phyloP scores from a whole-genome alignment of 2,888 invertebrate species.

The Ornithoptera priamus region DNA sequence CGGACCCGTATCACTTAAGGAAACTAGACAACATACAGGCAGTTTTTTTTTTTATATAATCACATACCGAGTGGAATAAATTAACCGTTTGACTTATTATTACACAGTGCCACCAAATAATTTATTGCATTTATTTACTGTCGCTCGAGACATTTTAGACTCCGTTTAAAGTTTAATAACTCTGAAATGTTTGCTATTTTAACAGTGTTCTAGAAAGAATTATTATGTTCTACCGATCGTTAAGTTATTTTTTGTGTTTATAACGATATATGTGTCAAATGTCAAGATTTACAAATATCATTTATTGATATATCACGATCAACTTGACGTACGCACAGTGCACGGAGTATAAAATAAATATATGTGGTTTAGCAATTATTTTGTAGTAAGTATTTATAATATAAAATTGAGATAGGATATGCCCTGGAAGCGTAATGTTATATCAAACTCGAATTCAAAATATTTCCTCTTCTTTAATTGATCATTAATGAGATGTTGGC shows the following conservation, averaged over 20 bases:
- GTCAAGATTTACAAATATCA: neutral
- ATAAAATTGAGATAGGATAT: too few species aligned
- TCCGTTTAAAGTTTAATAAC: neutral
- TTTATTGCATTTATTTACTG: constrained; percentile 10
- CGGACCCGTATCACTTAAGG: constrained; percentile 34
- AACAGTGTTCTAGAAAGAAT: neutral
- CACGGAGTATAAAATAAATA: too few species aligned
- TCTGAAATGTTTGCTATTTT: constrained; percentile 4
- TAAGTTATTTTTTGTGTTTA: neutral
- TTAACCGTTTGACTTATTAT: constrained; percentile 5
- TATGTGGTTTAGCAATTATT: too few species aligned
- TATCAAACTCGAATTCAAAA: too few species aligned
- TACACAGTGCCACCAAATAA: constrained; percentile 9
- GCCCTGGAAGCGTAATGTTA: too few species aligned
- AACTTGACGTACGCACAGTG: too few species aligned
- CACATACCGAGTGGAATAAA: constrained; percentile 10
- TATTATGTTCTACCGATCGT: neutral
- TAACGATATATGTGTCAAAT: neutral
- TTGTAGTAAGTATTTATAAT: too few species aligned
- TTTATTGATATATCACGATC: neutral
- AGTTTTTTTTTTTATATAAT: constrained; percentile 23
- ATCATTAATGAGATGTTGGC: too few species aligned
- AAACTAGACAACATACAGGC: constrained; percentile 27
- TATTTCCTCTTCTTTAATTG: too few species aligned
- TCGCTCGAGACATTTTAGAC: neutral